A percentile compares a stretch with the other conserved stretches of the same genome.
Conservation (phyloP, 2,888 invertebrate species). For the Flexamia atlantica region DNA sequence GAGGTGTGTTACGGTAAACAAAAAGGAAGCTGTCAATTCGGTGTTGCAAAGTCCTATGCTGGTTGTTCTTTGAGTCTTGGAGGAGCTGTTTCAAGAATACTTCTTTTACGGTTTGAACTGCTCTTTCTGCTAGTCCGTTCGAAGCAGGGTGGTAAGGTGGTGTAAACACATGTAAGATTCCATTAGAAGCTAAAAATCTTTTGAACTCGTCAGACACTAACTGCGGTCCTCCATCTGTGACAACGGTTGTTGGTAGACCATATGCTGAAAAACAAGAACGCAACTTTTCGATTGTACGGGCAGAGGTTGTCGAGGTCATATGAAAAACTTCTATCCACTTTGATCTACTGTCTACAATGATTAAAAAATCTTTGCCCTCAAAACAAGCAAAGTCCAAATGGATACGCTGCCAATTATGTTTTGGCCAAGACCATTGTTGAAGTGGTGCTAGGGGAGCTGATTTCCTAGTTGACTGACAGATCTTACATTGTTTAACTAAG, state of each 20-base stretch:
- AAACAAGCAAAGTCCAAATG: constrained; percentile 22
- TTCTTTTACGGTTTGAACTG: constrained; percentile 68
- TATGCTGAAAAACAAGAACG: constrained; percentile 2
- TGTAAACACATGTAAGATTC: constrained; percentile 20
- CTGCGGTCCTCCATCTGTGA: constrained; percentile 28
- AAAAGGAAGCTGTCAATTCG: constrained; percentile 66
- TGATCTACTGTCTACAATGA: constrained; percentile 60
- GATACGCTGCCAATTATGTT: constrained; percentile 31
- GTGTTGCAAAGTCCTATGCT: constrained; percentile 66
- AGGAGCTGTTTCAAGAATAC: constrained; percentile 57
- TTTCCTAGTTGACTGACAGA: constrained; percentile 65
- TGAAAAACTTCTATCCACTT: constrained; percentile 63
- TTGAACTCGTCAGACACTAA: constrained; percentile 34
- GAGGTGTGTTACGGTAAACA: constrained; percentile 68
- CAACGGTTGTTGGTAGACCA: constrained; percentile 29
- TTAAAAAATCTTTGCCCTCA: constrained; percentile 53
- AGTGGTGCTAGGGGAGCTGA: constrained; percentile 66
- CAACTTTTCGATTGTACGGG: too few relatives aligned
- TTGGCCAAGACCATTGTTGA: constrained; percentile 55
- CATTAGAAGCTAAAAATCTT: constrained; percentile 34
- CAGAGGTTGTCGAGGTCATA: neutral
- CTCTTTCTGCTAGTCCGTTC: constrained; percentile 71
- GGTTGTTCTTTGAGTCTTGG: constrained; percentile 6
- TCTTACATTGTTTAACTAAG: constrained; percentile 57
- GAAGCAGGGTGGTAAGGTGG: constrained; percentile 68